Base-by-base conservation (phyloP, 92 coral and sea anemone species). In the Diadumene lineata region DNA sequence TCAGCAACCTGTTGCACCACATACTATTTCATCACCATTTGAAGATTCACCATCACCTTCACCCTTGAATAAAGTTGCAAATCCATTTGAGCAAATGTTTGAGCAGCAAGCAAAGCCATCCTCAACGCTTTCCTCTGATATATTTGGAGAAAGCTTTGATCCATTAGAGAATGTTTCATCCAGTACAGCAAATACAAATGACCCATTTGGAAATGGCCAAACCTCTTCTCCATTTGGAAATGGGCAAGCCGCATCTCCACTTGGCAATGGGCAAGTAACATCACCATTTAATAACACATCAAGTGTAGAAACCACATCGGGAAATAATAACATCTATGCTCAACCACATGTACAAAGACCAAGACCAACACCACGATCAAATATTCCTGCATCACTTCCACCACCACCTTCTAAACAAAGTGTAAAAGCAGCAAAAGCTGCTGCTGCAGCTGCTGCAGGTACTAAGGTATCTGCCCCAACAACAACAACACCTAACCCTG, bases 371-470 rank as follows among this genome's bases (percentile, higher is more conserved):
- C 56, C 86, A 28, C 69, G 56, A 55, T 79, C 79, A 17, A 19
- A 64, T n/a, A 48, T 80, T 27, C 81, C 75, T 7, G 69, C 80
- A 21, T 72, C 90, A 0, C 84, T 93, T 7, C 98, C 98, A n/a
- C 98, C 98, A 21, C 98, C 98, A 25, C 98, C 98, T 13, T 85
- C 97, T 25, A 93, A 93, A 69, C 88, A 93, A 77, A 93, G 97
- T 22, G 81, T 93, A 22, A 91, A 93, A 78, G 98, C 93, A 53
- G 89, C 88, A 50, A 86, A 91, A 43, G 76, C 76, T 44, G 79
- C 70, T 56, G 86, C 89, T 56, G 77, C 70, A 22, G 34, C 60
- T 24, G 70, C 64, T 11, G 90, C 86, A 16, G 60, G 13, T 28
- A 43, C 61, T 1, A 24, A 87, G 10, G 19, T 81, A 23, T 25